phyloP scores from a whole-genome alignment of 2,113 vertebrate genomes.

The Mesembrinibis cayennensis region DNA sequence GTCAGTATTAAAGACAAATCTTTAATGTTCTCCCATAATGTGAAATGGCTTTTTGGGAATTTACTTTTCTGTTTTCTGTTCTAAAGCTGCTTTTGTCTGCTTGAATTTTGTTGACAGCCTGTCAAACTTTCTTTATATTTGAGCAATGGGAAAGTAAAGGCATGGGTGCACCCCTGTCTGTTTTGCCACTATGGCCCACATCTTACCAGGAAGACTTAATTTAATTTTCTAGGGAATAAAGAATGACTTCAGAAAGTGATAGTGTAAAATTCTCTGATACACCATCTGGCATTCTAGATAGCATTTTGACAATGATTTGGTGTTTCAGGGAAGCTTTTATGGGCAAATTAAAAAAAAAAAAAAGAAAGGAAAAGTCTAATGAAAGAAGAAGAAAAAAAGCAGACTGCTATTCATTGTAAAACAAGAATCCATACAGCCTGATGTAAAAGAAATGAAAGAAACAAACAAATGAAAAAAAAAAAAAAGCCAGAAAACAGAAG shows the following conservation, averaged over 20 bases:
- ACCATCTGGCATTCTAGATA: background rate
- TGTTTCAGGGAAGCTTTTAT: slow-evolving; percentile 15
- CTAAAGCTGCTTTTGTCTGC: background rate
- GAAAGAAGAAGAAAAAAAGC: background rate
- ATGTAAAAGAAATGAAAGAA: background rate
- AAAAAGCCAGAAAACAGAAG: background rate
- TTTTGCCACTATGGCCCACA: background rate
- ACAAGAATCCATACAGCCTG: background rate
- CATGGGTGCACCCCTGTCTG: background rate
- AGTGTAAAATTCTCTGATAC: slow-evolving; percentile 5
- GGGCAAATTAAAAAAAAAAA: background rate
- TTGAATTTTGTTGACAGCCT: background rate
- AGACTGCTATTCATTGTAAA: slow-evolving; percentile 1
- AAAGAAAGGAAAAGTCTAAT: background rate
- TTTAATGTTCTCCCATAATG: background rate
- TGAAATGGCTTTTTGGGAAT: background rate
- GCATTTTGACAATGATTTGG: background rate
- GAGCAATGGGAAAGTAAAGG: background rate
- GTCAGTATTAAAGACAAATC: background rate
- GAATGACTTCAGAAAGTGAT: background rate
- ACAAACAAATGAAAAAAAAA: background rate
- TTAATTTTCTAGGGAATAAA: slow-evolving; percentile 53
- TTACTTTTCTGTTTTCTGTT: slow-evolving; percentile 10
- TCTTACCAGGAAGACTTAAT: slow-evolving; percentile 3
- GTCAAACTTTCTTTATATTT: background rate